Base-by-base conservation (phyloP, 2,113 vertebrate genomes). In the Opisthocomus hoazin region DNA sequence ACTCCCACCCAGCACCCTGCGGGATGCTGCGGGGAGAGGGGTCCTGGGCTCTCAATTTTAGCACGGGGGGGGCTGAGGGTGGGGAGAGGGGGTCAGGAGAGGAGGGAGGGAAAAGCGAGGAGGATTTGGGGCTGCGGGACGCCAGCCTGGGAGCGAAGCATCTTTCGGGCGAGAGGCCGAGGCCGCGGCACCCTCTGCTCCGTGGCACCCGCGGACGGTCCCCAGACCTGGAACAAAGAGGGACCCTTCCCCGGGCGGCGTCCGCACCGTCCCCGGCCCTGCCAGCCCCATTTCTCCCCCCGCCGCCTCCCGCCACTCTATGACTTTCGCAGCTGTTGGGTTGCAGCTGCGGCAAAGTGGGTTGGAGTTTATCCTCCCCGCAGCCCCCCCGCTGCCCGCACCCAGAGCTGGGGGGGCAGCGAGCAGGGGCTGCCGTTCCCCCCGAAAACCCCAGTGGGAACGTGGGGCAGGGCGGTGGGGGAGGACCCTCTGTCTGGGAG, bases 81-180 rank as follows among this genome's bases (percentile, higher is more conserved):
- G 68, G 16, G 16, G 37, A 29, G 27, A 7, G 16, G 46, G 21
- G 45, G 16, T 0, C 4, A 12, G 36, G 36, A 36, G 41, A 19
- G 5, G 39, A 77, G 11, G 3, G 4, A 34, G 26, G 21, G 27
- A 41, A 41, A 56, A 34, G 7, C 0, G 8, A 6, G 12, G 15
- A 26, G 9, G 32, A 7, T 41, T 48, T 6, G 5, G 34, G 46
- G 5, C 39, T 24, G 26, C 4, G 9, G 19, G 34, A 30, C 0
- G 2, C 46, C n/a, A 1, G 83, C 3, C 18, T 80, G 87, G 84
- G 66, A 68, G 86, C 41, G 57, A 34, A 66, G 41, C 8, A 43
- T 32, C 37, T 75, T 53, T 1, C 0, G 45, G 70, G 26, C 0
- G 5, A 43, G 69, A 6, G 10, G 46, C 5, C 2, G 17, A 45